Percentiles rank a stretch among this genome's conserved stretches.
These are phyloP conservation scores for Ormia ochracea DNA, from an alignment of 2,888 invertebrate genomes.

Conservation along the genomic window DNA sequence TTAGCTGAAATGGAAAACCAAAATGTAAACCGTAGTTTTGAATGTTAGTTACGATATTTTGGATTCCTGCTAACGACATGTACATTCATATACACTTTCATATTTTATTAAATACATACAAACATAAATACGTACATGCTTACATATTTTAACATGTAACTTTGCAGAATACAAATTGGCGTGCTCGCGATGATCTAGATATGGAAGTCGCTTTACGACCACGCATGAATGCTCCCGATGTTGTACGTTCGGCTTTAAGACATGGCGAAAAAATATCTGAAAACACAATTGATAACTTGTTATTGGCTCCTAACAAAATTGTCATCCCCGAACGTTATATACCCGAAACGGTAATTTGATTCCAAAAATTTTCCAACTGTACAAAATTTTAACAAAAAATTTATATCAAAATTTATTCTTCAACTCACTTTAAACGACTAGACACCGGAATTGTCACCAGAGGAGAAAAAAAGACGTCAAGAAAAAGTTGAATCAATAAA, in stretches of 20 bases:
- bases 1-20: too few species aligned
- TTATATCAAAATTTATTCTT: conserved; percentile 52
- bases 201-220: conserved; percentile 90
- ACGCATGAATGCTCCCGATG: conserved; percentile 88
- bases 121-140: not conserved
- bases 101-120: too few species aligned
- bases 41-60: too few species aligned
- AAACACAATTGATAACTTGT: conserved; percentile 89
- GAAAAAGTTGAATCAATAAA: conserved; percentile 94
- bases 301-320: conserved; percentile 93
- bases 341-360: conserved; percentile 85
- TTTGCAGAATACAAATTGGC: conserved; percentile 78
- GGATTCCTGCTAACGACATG: too few species aligned
- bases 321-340: conserved; percentile 94
- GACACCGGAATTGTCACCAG: conserved; percentile 89
- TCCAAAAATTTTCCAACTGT: conserved; percentile 20
- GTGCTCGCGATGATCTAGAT: conserved; percentile 89
- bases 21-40: too few species aligned
- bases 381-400: conserved; percentile 51
- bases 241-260: conserved; percentile 88
- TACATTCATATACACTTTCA: too few species aligned
- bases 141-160: not conserved
- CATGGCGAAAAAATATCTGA: conserved; percentile 79
- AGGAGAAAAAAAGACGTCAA: conserved; percentile 88
- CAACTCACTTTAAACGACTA: conserved; percentile 67